Conservation (phyloP, 23 tunicate genomes). For the Clavelina lepadiformis region DNA sequence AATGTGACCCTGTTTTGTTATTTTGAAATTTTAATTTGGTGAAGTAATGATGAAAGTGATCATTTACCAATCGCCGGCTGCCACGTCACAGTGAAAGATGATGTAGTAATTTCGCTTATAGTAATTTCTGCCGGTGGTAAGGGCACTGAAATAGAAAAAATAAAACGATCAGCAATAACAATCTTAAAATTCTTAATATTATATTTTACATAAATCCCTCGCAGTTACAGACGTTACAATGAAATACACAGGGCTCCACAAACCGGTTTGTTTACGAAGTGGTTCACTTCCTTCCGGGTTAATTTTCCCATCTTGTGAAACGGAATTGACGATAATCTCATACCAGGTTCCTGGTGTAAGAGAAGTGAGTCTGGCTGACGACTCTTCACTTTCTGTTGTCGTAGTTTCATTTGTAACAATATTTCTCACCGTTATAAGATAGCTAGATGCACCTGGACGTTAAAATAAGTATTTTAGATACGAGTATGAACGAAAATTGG, state of each 20-base stretch:
- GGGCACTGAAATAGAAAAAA: slow-evolving; percentile 46
- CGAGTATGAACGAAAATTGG: no score
- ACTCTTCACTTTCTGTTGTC: no score
- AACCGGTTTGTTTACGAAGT: slow-evolving; percentile 30
- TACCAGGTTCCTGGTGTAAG: slow-evolving; percentile 32
- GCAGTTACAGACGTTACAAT: no score
- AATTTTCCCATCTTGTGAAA: slow-evolving; percentile 19
- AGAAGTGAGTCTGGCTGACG: no score
- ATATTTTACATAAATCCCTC: no score
- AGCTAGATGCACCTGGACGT: slow-evolving; percentile 20
- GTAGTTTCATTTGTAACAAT: not conserved
- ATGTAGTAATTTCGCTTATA: slow-evolving; percentile 15
- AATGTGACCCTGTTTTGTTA: no score
- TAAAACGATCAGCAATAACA: not conserved
- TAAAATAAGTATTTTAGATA: no score
- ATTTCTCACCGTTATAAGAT: slow-evolving; percentile 6
- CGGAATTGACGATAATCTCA: slow-evolving; percentile 19
- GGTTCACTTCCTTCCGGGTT: slow-evolving; percentile 51
- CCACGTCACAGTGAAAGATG: slow-evolving; percentile 52
- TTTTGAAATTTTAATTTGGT: no score
- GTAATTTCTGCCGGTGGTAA: slow-evolving; percentile 23
- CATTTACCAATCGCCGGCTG: slow-evolving; percentile 9
- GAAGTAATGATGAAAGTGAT: no score
- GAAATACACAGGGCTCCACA: no score
- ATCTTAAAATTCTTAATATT: no score